Evolutionary conservation across 2,888 invertebrate genomes (phyloP).

Genomic region (Apodemia zela): DNA sequence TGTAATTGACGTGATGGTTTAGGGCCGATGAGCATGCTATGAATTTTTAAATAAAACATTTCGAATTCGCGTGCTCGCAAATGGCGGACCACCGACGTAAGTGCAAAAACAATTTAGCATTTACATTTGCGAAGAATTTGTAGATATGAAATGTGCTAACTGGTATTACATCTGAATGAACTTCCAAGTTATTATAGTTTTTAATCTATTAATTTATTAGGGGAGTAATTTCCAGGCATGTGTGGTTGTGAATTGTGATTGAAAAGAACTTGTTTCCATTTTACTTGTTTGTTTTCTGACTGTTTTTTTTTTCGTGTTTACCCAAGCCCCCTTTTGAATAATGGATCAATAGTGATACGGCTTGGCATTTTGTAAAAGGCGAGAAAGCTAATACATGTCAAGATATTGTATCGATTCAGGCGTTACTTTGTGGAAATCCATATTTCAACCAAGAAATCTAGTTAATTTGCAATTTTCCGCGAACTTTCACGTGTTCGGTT

Average conservation of each 20-base stretch:
- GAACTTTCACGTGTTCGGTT: no score
- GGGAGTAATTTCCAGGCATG: not conserved
- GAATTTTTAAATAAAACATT: slow-evolving; percentile 6
- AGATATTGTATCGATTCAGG: no score
- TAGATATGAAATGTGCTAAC: slow-evolving; percentile 17
- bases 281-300: no score
- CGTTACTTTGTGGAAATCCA: no score
- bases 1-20: not conserved
- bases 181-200: not conserved
- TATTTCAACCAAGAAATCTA: no score
- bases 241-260: not conserved
- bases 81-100: slow-evolving; percentile 25
- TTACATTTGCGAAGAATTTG: slow-evolving; percentile 21
- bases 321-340: no score
- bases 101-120: slow-evolving; percentile 23
- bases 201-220: not conserved
- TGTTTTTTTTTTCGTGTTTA: no score
- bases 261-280: not conserved
- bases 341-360: no score
- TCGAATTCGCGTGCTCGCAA: slow-evolving; percentile 22
- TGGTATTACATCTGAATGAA: not conserved
- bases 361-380: no score
- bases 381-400: no score
- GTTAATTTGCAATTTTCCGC: no score
- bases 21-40: slow-evolving; percentile 6